These are phyloP conservation scores for Paratilapia polleni DNA, from an alignment of 2,113 vertebrate species.

Conservation along the genomic window DNA sequence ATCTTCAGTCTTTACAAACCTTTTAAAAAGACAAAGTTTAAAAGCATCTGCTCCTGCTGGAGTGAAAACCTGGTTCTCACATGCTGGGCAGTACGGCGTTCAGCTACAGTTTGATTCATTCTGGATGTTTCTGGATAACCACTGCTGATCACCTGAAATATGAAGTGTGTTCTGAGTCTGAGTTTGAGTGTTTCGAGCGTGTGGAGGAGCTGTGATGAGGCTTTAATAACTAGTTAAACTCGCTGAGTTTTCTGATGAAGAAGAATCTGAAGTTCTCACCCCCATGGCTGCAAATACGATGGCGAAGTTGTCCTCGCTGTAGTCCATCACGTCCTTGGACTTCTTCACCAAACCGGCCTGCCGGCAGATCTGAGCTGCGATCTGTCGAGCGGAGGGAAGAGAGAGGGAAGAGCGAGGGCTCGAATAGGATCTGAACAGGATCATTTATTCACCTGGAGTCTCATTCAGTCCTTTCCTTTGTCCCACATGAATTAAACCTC, in stretches of 20 bases:
- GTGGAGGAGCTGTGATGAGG: too few species aligned
- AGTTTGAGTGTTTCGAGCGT: too few species aligned
- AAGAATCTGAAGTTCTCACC: conserved; percentile 61
- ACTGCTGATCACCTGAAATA: too few species aligned
- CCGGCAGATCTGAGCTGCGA: conserved; percentile 85
- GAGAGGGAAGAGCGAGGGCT: neutral
- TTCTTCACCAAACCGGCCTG: conserved; percentile 84
- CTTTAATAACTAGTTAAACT: neutral
- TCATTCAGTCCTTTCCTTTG: neutral
- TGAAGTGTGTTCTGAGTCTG: too few species aligned
- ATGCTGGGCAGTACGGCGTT: too few species aligned
- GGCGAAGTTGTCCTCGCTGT: conserved; percentile 83
- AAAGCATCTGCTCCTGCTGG: too few species aligned
- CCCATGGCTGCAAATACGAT: conserved; percentile 86
- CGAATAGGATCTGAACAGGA: neutral
- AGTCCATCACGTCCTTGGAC: conserved; percentile 84
- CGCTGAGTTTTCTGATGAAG: neutral
- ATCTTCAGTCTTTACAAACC: too few species aligned
- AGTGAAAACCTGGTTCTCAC: too few species aligned
- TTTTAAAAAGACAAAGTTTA: too few species aligned
- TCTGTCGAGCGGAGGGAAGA: conserved; percentile 57
- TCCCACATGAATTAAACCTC: neutral
- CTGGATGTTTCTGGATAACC: too few species aligned
- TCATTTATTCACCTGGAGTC: too few species aligned
- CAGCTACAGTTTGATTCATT: too few species aligned